phyloP scores from a whole-genome alignment of 2,888 invertebrate species.

The Hirtodrosophila confusa region DNA sequence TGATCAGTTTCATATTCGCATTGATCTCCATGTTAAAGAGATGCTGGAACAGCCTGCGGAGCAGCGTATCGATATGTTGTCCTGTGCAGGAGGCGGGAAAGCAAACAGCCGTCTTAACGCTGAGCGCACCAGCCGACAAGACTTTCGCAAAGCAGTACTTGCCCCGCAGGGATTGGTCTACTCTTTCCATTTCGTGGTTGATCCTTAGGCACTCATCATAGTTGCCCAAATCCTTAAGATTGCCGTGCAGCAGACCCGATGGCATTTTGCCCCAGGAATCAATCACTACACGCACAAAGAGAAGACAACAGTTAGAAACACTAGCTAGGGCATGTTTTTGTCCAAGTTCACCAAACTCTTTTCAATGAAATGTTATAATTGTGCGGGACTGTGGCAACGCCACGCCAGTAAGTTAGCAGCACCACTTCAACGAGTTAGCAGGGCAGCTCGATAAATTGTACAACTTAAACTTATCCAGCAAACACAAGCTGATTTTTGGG shows the following conservation, averaged over 20 bases:
- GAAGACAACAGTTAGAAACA: background rate
- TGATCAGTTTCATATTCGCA: constrained; percentile 1
- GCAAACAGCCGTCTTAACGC: constrained; percentile 59
- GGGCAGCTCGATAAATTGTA: too few species aligned
- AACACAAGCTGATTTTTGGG: too few species aligned
- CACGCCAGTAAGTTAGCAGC: too few species aligned
- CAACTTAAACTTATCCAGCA: too few species aligned
- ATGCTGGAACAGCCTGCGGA: constrained; percentile 36
- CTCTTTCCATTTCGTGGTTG: constrained; percentile 4
- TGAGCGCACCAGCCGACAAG: background rate
- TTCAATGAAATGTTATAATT: too few species aligned
- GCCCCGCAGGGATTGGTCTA: constrained; percentile 29
- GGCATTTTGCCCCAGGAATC: constrained; percentile 84
- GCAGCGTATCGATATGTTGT: constrained; percentile 36
- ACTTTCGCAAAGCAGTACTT: constrained; percentile 48
- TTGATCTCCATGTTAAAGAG: constrained; percentile 37
- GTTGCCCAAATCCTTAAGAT: constrained; percentile 82
- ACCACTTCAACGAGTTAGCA: too few species aligned
- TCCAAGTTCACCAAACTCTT: too few species aligned
- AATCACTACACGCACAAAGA: constrained; percentile 72
- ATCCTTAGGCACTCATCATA: constrained; percentile 83
- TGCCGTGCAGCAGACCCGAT: constrained; percentile 82
- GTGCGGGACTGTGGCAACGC: too few species aligned
- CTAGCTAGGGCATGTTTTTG: too few species aligned
- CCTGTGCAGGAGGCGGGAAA: constrained; percentile 65